These are phyloP conservation scores for Ranitomeya variabilis DNA, from an alignment of 2,113 vertebrate species.

Conservation along the genomic window DNA sequence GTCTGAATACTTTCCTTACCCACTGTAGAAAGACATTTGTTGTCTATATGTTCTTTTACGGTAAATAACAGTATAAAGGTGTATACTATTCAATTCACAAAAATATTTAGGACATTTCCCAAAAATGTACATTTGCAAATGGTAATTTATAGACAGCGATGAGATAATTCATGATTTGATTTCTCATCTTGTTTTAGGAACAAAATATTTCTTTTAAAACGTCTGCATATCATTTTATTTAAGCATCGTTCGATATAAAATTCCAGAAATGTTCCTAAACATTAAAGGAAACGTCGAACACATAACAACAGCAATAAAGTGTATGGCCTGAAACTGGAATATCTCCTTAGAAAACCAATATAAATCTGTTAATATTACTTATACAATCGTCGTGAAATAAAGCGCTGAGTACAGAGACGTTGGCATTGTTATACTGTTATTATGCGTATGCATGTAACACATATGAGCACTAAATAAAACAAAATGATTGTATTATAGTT, in stretches of 20 bases:
- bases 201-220: too few species aligned
- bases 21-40: too few species aligned
- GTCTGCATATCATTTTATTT: too few species aligned
- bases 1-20: too few species aligned
- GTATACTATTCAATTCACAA: too few species aligned
- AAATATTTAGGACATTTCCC: too few species aligned
- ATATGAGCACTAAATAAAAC: conserved; percentile 37
- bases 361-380: not conserved
- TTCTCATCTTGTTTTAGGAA: too few species aligned
- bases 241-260: not conserved
- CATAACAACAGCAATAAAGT: not conserved
- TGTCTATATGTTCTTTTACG: too few species aligned
- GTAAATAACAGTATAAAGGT: too few species aligned
- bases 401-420: not conserved
- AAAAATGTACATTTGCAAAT: too few species aligned
- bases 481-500: conserved; percentile 67
- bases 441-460: conserved; percentile 5
- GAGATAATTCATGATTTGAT: too few species aligned
- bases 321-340: not conserved
- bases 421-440: conserved; percentile 4
- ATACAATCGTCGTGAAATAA: not conserved
- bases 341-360: not conserved
- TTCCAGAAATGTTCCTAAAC: not conserved
- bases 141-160: too few species aligned
- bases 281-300: not conserved